phyloP scores from a whole-genome alignment of 2,888 invertebrate species.

The Gasteruption jaculator region DNA sequence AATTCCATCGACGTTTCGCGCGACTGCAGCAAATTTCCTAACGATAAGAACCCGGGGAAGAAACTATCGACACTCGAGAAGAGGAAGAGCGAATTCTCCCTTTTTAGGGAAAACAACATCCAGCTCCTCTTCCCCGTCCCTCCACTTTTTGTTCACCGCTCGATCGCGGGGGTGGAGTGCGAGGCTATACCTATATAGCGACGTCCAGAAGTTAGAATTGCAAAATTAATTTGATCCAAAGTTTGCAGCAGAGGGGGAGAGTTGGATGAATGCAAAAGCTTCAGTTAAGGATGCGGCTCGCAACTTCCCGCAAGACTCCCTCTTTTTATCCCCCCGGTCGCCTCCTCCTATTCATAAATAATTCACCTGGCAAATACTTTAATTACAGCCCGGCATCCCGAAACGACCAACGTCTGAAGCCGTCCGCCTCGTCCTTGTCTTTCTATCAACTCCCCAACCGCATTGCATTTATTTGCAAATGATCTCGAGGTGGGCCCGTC shows the following conservation, averaged over 20 bases:
- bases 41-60: constrained; percentile 17
- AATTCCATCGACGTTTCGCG: constrained; percentile 33
- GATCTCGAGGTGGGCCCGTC: no score
- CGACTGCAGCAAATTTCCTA: constrained; percentile 21
- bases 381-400: constrained; percentile 28
- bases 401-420: no score
- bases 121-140: not conserved
- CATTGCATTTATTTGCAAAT: no score
- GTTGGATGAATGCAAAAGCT: constrained; percentile 7
- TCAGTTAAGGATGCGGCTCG: not conserved
- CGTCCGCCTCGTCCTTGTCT: no score
- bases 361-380: constrained; percentile 39
- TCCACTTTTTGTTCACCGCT: not conserved
- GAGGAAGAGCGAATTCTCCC: constrained; percentile 10
- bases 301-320: constrained; percentile 1
- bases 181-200: constrained; percentile 7
- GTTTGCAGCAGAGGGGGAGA: constrained; percentile 23
- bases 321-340: constrained; percentile 12
- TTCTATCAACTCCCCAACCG: no score
- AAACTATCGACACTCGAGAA: not conserved
- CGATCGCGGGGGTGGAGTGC: no score
- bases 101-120: constrained; percentile 5
- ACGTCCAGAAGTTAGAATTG: constrained; percentile 34
- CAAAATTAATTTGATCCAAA: constrained; percentile 39
- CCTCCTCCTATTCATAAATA: constrained; percentile 32